Evolutionary conservation across 2,113 vertebrate genomes (phyloP).

Genomic region (Protomyctophum bolini): DNA sequence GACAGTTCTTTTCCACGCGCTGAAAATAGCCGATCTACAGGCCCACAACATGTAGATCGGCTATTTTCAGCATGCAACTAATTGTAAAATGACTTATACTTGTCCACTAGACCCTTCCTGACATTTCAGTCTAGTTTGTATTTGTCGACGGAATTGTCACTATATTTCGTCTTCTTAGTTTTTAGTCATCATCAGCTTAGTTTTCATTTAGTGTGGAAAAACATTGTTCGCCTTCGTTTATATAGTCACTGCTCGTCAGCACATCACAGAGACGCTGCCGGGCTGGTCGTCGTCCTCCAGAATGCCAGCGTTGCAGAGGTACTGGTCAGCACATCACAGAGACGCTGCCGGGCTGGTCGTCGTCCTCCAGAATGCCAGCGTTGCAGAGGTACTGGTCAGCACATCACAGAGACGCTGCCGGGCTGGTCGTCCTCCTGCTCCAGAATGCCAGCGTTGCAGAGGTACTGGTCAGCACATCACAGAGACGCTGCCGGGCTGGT

Average conservation of each 20-base stretch:
- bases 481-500: not conserved
- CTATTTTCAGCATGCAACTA: no score
- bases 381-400: constrained; percentile 28
- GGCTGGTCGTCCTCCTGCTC: constrained; percentile 39
- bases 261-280: not conserved
- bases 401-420: not conserved
- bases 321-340: not conserved
- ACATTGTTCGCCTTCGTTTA: no score
- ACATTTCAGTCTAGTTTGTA: no score
- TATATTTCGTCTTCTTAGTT: no score
- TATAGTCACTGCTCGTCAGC: not conserved
- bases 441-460: constrained; percentile 40
- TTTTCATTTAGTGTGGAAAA: no score
- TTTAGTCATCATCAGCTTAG: no score
- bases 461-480: constrained; percentile 5
- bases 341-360: constrained; percentile 1
- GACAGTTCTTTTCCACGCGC: no score
- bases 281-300: constrained; percentile 38
- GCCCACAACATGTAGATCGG: no score
- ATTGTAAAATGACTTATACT: no score
- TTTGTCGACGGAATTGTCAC: no score
- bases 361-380: constrained; percentile 48
- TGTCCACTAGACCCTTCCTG: no score
- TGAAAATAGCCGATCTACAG: no score
- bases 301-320: constrained; percentile 42